phyloP scores from a whole-genome alignment of 2,797 vertebrate species.

The Rhinoraja longicauda region DNA sequence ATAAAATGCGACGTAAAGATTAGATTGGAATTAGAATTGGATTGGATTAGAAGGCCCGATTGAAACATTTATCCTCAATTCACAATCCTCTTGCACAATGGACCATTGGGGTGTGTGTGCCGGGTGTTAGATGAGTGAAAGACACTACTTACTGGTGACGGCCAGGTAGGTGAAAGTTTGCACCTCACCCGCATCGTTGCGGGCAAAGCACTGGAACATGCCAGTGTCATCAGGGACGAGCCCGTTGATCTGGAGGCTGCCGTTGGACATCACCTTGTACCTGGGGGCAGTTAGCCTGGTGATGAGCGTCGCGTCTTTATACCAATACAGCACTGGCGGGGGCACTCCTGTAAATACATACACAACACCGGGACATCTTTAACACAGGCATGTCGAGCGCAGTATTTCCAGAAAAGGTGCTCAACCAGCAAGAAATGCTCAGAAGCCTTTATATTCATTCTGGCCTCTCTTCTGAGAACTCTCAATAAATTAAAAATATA shows the following conservation, averaged over 20 bases:
- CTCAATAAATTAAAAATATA: not conserved
- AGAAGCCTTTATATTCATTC: not conserved
- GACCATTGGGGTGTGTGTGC: too few species aligned
- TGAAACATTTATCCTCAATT: not conserved
- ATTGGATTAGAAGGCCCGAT: not conserved
- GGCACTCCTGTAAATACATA: constrained; percentile 69
- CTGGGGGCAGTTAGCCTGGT: constrained; percentile 72
- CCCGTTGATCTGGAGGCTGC: constrained; percentile 87
- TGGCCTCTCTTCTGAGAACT: too few species aligned
- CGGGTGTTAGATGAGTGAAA: not conserved
- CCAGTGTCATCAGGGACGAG: constrained; percentile 88
- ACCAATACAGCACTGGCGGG: constrained; percentile 82
- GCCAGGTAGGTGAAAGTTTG: constrained; percentile 95
- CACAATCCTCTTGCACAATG: not conserved
- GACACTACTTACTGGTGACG: constrained; percentile 81
- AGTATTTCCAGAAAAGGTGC: not conserved
- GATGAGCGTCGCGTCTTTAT: constrained; percentile 82
- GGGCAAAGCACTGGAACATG: constrained; percentile 95
- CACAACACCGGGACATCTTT: constrained; percentile 28
- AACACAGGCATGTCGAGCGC: not conserved
- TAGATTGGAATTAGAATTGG: not conserved
- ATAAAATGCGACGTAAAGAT: not conserved
- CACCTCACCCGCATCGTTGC: constrained; percentile 82
- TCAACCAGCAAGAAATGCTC: not conserved
- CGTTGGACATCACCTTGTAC: constrained; percentile 74